A percentile compares a stretch with the other conserved stretches of the same genome.
phyloP scores from a whole-genome alignment of 2,888 invertebrate genomes.

The Physocephala rufipes region DNA sequence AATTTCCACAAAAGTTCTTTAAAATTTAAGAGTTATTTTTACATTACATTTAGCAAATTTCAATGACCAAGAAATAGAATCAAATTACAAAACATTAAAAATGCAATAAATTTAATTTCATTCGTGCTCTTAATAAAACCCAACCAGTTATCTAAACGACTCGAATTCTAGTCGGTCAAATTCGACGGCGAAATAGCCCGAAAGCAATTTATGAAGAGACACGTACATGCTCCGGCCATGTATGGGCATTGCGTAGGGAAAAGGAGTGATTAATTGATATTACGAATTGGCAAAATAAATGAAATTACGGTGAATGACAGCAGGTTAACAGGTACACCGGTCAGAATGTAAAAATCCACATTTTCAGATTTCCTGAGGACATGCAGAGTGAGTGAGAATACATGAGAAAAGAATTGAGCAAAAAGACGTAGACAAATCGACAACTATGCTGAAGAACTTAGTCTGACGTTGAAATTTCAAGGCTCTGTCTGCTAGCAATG shows the following conservation, averaged over 20 bases:
- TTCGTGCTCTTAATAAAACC: background rate
- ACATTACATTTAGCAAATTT: too few species aligned
- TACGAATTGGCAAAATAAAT: slow-evolving; percentile 47
- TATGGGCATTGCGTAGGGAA: background rate
- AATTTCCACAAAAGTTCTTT: too few species aligned
- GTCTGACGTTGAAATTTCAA: too few species aligned
- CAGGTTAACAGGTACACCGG: slow-evolving; percentile 42
- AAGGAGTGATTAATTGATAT: slow-evolving; percentile 53
- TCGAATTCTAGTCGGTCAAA: background rate
- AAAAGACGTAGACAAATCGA: slow-evolving; percentile 42
- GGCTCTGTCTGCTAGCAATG: slow-evolving; percentile 16
- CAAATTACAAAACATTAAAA: too few species aligned
- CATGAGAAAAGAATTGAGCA: slow-evolving; percentile 35
- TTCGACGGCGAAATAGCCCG: background rate
- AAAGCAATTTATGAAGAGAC: slow-evolving; percentile 26
- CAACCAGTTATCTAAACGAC: background rate
- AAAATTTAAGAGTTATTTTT: too few species aligned
- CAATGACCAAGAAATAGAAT: too few species aligned
- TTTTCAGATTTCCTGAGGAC: slow-evolving; percentile 49
- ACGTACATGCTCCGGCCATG: background rate
- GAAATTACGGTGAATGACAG: slow-evolving; percentile 45
- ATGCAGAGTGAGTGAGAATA: slow-evolving; percentile 40
- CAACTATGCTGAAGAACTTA: too few species aligned
- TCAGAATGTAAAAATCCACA: background rate
- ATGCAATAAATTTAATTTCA: background rate